These are phyloP conservation scores for Setipinna tenuifilis DNA, from an alignment of 2,797 vertebrate species.

Conservation along the genomic window DNA sequence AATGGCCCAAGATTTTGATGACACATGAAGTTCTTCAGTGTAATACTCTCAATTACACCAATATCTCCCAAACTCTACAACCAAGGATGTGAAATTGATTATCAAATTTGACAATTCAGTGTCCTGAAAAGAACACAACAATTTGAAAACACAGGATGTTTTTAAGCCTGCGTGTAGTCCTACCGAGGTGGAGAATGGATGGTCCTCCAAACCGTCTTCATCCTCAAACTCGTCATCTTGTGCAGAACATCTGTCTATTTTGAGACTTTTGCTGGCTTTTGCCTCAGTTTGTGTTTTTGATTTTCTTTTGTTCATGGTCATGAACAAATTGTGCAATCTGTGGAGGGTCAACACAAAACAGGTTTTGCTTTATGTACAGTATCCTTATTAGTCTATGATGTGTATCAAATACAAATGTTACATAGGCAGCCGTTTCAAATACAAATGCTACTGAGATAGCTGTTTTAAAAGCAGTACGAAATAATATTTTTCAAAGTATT, in stretches of 20 bases:
- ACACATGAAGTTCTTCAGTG: constrained; percentile 91
- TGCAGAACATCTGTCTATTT: neutral
- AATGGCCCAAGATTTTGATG: constrained; percentile 86
- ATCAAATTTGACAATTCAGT: neutral
- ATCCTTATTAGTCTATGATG: too few relatives aligned
- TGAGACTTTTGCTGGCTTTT: constrained; percentile 43
- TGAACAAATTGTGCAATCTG: constrained; percentile 11
- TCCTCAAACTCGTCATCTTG: constrained; percentile 45
- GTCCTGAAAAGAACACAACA: neutral
- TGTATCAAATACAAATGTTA: too few relatives aligned
- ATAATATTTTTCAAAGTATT: too few relatives aligned
- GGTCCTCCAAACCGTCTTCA: constrained; percentile 44
- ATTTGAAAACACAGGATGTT: neutral
- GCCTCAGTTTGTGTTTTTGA: constrained; percentile 24
- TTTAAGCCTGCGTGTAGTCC: neutral
- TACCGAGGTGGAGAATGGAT: constrained; percentile 45
- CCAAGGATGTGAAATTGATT: neutral
- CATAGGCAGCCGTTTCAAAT: too few relatives aligned
- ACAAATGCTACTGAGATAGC: too few relatives aligned
- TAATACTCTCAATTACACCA: constrained; percentile 89
- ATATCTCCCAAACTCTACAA: constrained; percentile 77
- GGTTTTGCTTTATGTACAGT: too few relatives aligned
- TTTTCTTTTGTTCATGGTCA: constrained; percentile 57
- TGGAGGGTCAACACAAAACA: neutral
- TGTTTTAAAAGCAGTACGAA: too few relatives aligned